Evolutionary conservation across 2,888 invertebrate genomes (phyloP).

Genomic region (Scaptomyza polygonia): DNA sequence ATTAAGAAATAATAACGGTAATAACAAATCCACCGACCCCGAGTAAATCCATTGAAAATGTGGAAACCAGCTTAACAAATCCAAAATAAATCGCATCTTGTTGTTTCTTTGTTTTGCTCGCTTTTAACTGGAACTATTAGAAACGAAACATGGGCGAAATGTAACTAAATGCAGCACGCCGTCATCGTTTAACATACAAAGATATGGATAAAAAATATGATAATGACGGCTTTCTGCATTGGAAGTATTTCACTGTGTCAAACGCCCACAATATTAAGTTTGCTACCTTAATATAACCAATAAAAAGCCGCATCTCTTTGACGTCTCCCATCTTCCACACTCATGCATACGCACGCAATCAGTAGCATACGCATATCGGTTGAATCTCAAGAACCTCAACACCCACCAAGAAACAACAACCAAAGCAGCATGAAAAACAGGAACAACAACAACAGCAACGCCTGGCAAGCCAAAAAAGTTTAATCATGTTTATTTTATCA

Average conservation of each 20-base stretch:
- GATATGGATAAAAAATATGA: background rate
- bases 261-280: slow-evolving; percentile 7
- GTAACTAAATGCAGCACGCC: background rate
- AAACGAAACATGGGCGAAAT: slow-evolving; percentile 36
- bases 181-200: too few relatives aligned
- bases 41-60: slow-evolving; percentile 14
- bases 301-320: too few relatives aligned
- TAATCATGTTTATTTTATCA: slow-evolving; percentile 51
- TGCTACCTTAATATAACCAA: background rate
- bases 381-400: too few relatives aligned
- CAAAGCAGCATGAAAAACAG: too few relatives aligned
- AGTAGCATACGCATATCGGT: slow-evolving; percentile 1
- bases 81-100: slow-evolving; percentile 19
- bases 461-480: slow-evolving; percentile 32
- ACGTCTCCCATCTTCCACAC: background rate
- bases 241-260: background rate
- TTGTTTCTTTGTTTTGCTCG: slow-evolving; percentile 34
- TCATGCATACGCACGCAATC: background rate
- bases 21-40: slow-evolving; percentile 49
- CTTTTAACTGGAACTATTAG: slow-evolving; percentile 20
- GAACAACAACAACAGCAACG: slow-evolving; percentile 12
- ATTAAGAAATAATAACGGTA: slow-evolving; percentile 4
- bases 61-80: slow-evolving; percentile 4
- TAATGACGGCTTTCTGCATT: background rate
- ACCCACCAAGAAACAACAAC: background rate